These are phyloP conservation scores for Patiria miniata DNA, from an alignment of 35 echinoderm and acorn worm species.

Conservation along the genomic window DNA sequence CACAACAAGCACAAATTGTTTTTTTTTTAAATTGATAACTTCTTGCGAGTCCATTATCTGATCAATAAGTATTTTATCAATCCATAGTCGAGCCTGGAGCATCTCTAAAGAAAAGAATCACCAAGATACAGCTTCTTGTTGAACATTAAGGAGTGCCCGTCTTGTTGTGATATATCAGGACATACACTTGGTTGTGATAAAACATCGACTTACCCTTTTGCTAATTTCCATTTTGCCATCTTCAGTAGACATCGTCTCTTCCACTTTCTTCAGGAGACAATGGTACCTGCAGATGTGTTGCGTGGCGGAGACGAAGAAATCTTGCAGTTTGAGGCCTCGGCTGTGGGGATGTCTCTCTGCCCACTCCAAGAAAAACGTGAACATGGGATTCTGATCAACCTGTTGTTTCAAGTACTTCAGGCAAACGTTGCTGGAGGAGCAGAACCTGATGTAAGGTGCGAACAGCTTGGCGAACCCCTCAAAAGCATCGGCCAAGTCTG, in stretches of 20 bases:
- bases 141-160: too few relatives aligned
- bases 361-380: slow-evolving; percentile 74
- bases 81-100: too few relatives aligned
- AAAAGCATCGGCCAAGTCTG: slow-evolving; percentile 42
- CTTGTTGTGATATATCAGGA: too few relatives aligned
- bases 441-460: slow-evolving; percentile 73
- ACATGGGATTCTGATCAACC: slow-evolving; percentile 47
- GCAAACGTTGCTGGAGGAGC: slow-evolving; percentile 57
- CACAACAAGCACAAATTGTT: too few relatives aligned
- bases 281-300: slow-evolving; percentile 84
- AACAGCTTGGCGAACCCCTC: slow-evolving; percentile 63
- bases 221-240: slow-evolving; percentile 18
- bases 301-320: slow-evolving; percentile 84
- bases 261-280: slow-evolving; percentile 61
- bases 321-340: slow-evolving; percentile 48
- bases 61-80: too few relatives aligned
- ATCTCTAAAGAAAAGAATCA: too few relatives aligned
- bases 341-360: slow-evolving; percentile 54
- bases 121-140: too few relatives aligned
- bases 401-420: slow-evolving; percentile 59
- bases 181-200: too few relatives aligned
- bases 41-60: too few relatives aligned
- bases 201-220: slow-evolving; percentile 56
- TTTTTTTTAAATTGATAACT: too few relatives aligned
- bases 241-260: slow-evolving; percentile 63